Evolutionary conservation across 2,797 vertebrate genomes (phyloP).

Genomic region (Anabas testudineus): DNA sequence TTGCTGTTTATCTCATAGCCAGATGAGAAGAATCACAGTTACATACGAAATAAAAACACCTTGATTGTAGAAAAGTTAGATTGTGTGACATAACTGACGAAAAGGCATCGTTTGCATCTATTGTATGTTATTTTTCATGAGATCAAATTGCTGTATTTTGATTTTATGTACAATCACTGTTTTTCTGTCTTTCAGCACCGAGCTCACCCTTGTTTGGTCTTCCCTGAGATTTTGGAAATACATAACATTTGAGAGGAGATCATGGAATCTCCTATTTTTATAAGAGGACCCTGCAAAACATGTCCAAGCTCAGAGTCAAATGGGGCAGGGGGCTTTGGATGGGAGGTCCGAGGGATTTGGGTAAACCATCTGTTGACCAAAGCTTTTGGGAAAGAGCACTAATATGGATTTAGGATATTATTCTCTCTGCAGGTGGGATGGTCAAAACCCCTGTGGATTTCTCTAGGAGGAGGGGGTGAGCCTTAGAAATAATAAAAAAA

Average conservation of each 20-base stretch:
- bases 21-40: constrained; percentile 70
- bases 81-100: constrained; percentile 15
- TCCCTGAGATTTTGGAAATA: background rate
- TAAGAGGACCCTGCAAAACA: constrained; percentile 73
- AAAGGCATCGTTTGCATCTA: constrained; percentile 26
- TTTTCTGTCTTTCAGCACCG: no score
- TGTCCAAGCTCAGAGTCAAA: constrained; percentile 78
- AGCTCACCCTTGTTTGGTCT: no score
- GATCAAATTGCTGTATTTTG: background rate
- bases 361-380: constrained; percentile 86
- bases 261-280: constrained; percentile 52
- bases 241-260: constrained; percentile 32
- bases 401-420: constrained; percentile 87
- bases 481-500: constrained; percentile 54
- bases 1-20: constrained; percentile 68
- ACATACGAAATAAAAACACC: constrained; percentile 68
- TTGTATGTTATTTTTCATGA: no score
- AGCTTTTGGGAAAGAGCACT: constrained; percentile 82
- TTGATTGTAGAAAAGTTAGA: constrained; percentile 60
- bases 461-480: constrained; percentile 54
- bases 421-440: constrained; percentile 86
- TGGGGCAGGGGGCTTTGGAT: constrained; percentile 53
- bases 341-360: constrained; percentile 79
- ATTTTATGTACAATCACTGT: no score
- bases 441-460: constrained; percentile 77